Conservation (phyloP, 2,113 vertebrate genomes). For the Arothron firmamentum region DNA sequence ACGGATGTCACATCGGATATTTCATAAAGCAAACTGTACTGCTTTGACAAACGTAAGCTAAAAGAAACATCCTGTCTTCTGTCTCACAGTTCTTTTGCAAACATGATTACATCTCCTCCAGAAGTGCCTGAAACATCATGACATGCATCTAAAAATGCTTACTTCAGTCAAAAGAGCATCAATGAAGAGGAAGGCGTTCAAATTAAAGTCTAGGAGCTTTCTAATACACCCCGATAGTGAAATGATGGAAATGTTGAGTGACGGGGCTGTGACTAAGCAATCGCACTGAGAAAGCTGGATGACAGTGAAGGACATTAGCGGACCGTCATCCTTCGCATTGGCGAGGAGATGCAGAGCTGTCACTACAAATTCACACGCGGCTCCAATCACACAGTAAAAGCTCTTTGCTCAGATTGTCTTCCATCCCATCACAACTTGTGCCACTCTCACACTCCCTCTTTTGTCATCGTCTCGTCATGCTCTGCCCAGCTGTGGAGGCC, state of each 20-base stretch:
- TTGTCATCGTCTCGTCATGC: slow-evolving; percentile 53
- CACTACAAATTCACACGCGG: slow-evolving; percentile 56
- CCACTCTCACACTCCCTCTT: slow-evolving; percentile 18
- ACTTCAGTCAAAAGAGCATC: background rate
- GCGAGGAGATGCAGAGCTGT: slow-evolving; percentile 53
- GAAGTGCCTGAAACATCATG: no score
- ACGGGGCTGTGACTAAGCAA: slow-evolving; percentile 65
- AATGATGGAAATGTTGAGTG: slow-evolving; percentile 56
- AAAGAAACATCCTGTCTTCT: no score
- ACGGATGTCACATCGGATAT: no score
- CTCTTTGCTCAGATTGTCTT: slow-evolving; percentile 33
- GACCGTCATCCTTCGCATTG: slow-evolving; percentile 52
- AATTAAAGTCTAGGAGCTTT: slow-evolving; percentile 31
- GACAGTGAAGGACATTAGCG: slow-evolving; percentile 62
- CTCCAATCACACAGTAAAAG: slow-evolving; percentile 29
- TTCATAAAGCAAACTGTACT: no score
- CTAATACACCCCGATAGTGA: slow-evolving; percentile 43
- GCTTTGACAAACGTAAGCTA: no score
- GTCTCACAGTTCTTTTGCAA: no score
- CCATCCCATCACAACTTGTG: slow-evolving; percentile 29
- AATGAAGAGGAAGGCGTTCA: slow-evolving; percentile 11
- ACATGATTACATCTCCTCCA: no score
- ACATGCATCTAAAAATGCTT: background rate
- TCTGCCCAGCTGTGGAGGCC: slow-evolving; percentile 46
- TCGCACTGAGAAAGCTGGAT: slow-evolving; percentile 29